These are phyloP conservation scores for Abrostola triplasia DNA, from an alignment of 2,888 invertebrate species.

Conservation along the genomic window DNA sequence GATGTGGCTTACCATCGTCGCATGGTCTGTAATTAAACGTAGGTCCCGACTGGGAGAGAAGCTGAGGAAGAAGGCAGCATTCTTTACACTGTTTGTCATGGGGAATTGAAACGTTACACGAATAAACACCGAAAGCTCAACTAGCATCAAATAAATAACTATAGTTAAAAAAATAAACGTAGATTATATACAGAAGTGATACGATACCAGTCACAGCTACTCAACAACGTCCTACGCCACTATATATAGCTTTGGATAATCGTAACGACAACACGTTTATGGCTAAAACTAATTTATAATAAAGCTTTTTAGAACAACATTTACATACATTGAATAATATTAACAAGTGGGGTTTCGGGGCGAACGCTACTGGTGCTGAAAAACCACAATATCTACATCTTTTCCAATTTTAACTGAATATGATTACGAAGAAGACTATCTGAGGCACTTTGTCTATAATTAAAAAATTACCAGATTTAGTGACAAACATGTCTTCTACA, in stretches of 20 bases:
- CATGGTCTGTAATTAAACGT: slow-evolving; percentile 42
- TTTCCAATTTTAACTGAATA: slow-evolving; percentile 39
- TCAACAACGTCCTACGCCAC: slow-evolving; percentile 78
- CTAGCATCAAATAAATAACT: slow-evolving; percentile 83
- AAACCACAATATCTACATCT: slow-evolving; percentile 44
- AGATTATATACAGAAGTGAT: slow-evolving; percentile 77
- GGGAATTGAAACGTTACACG: slow-evolving; percentile 70
- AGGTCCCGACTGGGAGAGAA: slow-evolving; percentile 55
- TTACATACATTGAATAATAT: slow-evolving; percentile 81
- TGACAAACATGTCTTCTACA: slow-evolving; percentile 45
- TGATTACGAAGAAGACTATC: slow-evolving; percentile 51
- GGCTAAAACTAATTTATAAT: slow-evolving; percentile 85
- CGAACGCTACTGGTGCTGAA: slow-evolving; percentile 56
- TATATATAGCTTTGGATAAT: slow-evolving; percentile 85
- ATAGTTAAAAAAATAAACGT: slow-evolving; percentile 75
- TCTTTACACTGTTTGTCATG: slow-evolving; percentile 78
- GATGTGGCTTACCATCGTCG: slow-evolving; percentile 35
- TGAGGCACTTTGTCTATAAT: slow-evolving; percentile 54
- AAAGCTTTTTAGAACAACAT: slow-evolving; percentile 87
- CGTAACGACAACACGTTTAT: slow-evolving; percentile 79
- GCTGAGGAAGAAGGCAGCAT: slow-evolving; percentile 5
- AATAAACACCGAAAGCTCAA: slow-evolving; percentile 78
- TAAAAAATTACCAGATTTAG: slow-evolving; percentile 31
- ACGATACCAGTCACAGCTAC: slow-evolving; percentile 71
- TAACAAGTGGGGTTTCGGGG: slow-evolving; percentile 70